phyloP scores from a whole-genome alignment of 2,797 vertebrate species.

The Myripristis murdjan region DNA sequence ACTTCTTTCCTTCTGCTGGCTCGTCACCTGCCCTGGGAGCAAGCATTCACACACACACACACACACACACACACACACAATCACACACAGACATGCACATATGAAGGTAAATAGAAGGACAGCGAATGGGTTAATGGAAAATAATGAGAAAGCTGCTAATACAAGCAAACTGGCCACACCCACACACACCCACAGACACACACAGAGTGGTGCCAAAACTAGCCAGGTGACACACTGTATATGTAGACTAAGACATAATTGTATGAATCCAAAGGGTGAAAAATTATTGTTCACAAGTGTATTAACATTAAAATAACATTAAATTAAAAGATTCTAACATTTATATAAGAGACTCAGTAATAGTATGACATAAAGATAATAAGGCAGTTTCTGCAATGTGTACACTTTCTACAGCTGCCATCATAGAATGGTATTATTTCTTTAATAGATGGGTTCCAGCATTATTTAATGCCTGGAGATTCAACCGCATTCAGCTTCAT shows the following conservation, averaged over 20 bases:
- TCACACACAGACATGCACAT: conserved; percentile 9
- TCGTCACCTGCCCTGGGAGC: conserved; percentile 71
- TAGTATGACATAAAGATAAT: too few species aligned
- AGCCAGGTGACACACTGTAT: neutral
- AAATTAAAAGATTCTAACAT: too few species aligned
- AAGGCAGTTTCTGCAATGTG: too few species aligned
- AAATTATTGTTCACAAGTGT: too few species aligned
- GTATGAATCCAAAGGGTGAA: too few species aligned
- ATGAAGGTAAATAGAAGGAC: conserved; percentile 43
- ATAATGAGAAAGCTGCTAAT: conserved; percentile 71
- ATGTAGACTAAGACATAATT: neutral
- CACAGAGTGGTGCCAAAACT: neutral
- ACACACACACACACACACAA: conserved; percentile 31
- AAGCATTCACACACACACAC: conserved; percentile 9
- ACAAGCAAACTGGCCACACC: conserved; percentile 50
- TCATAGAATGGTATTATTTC: too few species aligned
- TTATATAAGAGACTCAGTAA: too few species aligned
- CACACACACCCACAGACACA: neutral
- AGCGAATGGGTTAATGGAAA: conserved; percentile 64
- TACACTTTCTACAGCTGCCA: neutral
- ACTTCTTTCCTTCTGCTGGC: conserved; percentile 72
- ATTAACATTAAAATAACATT: too few species aligned
- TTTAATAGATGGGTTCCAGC: too few species aligned
- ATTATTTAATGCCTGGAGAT: too few species aligned
- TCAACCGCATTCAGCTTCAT: too few species aligned